Conservation (phyloP, 2,797 vertebrate species). For the Somateria mollissima region DNA sequence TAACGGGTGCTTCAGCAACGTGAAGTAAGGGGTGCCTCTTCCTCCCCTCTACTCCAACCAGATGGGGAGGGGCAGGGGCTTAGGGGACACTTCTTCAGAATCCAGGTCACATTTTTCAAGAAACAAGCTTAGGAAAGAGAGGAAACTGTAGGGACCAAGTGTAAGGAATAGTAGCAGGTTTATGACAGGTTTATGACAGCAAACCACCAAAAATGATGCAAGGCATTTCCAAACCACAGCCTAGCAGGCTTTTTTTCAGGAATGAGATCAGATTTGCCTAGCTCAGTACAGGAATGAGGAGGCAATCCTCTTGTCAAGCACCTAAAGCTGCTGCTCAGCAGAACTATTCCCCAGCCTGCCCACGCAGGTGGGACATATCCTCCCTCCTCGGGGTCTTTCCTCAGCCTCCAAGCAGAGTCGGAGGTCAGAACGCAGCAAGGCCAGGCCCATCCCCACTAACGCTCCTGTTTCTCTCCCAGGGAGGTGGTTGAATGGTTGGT, state of each 20-base stretch:
- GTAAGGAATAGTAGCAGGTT: not conserved
- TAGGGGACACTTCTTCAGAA: not conserved
- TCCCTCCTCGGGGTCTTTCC: not conserved
- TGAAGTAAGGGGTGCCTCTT: conserved; percentile 81
- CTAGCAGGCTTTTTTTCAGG: not conserved
- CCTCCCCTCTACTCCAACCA: not conserved
- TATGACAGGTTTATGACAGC: not conserved
- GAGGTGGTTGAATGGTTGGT: conserved; percentile 91
- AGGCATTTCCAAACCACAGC: not conserved
- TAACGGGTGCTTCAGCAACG: conserved; percentile 80
- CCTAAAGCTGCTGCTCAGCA: not conserved
- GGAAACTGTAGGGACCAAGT: not conserved
- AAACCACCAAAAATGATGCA: not conserved
- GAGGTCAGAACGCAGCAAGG: not conserved
- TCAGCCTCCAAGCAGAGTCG: not conserved
- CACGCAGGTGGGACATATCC: not conserved
- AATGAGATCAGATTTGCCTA: not conserved
- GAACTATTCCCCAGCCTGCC: not conserved
- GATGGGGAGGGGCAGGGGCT: not conserved
- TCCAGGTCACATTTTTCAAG: not conserved
- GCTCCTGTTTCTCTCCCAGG: conserved; percentile 74
- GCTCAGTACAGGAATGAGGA: not conserved
- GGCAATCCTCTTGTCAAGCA: not conserved
- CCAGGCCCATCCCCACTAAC: not conserved
- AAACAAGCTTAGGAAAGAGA: not conserved